Evolutionary conservation across 1,140 invertebrate genomes (phyloP).

Genomic region (Sipha flava): DNA sequence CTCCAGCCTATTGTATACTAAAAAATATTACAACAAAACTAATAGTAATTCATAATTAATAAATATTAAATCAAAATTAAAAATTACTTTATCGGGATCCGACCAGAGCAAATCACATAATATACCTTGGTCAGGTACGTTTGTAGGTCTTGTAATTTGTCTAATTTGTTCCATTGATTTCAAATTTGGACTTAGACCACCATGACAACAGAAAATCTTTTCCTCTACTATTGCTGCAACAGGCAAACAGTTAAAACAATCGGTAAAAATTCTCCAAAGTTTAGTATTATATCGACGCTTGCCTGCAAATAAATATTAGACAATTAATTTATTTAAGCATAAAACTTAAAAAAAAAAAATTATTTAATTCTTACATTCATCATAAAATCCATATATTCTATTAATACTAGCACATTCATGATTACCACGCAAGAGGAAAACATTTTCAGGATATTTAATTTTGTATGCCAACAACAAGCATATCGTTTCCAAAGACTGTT

Average conservation of each 20-base stretch:
- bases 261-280: constrained; percentile 97
- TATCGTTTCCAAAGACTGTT: constrained; percentile 78
- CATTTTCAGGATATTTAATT: constrained; percentile 73
- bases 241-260: constrained; percentile 97
- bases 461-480: constrained; percentile 81
- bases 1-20: constrained; percentile 61
- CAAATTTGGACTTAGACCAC: constrained; percentile 53
- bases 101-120: constrained; percentile 76
- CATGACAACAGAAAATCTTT: constrained; percentile 58
- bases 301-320: constrained; percentile 41
- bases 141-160: constrained; percentile 57
- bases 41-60: not conserved
- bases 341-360: not conserved
- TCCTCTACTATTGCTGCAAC: constrained; percentile 57
- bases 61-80: not conserved
- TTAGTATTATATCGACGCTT: constrained; percentile 94
- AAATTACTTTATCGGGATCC: constrained; percentile 60
- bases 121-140: constrained; percentile 59
- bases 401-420: constrained; percentile 54
- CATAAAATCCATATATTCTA: constrained; percentile 54
- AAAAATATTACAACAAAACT: not conserved
- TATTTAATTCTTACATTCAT: constrained; percentile 49
- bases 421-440: constrained; percentile 58
- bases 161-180: constrained; percentile 57
- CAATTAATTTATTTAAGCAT: not conserved